These are phyloP conservation scores for Chloroceryle aenea DNA, from an alignment of 2,113 vertebrate genomes.

Conservation along the genomic window DNA sequence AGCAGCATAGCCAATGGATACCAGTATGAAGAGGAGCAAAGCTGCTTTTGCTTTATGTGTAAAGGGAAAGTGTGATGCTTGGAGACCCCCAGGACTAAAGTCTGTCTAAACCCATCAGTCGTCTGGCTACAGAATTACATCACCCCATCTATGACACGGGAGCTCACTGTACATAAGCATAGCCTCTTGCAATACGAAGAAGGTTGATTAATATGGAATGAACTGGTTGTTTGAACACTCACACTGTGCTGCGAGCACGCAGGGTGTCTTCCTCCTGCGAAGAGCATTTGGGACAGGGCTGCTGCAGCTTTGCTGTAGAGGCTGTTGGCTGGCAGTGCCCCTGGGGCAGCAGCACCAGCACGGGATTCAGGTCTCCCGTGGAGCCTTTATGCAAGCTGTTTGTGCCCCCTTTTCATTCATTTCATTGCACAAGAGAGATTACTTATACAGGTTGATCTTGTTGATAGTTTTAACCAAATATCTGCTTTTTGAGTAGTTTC, in stretches of 20 bases:
- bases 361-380: neutral
- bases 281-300: neutral
- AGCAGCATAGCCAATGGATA: neutral
- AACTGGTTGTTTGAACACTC: neutral
- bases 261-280: neutral
- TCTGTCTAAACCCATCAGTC: neutral
- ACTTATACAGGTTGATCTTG: neutral
- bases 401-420: neutral
- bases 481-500: neutral
- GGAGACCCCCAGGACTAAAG: neutral
- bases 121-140: neutral
- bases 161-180: fast-evolving
- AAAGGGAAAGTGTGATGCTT: neutral
- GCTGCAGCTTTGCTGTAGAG: too few species aligned
- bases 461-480: neutral
- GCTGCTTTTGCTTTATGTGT: neutral
- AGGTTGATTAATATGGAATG: neutral
- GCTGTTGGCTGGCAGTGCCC: neutral
- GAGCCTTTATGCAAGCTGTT: neutral
- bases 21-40: neutral
- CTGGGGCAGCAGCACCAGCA: neutral
- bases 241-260: fast-evolving
- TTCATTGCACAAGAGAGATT: neutral
- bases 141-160: neutral
- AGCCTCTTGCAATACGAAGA: neutral